Base-by-base conservation (phyloP, 2,888 invertebrate genomes). In the Yponomeuta plumbellus region DNA sequence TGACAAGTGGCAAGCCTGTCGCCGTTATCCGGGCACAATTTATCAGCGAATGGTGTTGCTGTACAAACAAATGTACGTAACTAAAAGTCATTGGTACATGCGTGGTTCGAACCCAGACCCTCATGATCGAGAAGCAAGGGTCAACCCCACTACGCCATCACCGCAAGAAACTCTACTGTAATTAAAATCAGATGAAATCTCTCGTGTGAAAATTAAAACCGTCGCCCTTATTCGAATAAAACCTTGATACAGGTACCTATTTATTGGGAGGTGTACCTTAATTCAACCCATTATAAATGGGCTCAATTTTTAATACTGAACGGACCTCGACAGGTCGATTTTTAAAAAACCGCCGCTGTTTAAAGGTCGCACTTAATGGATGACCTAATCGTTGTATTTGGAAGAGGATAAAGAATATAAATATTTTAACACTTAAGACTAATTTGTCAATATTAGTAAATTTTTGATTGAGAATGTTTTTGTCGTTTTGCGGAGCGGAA, bases 301-400 rank as follows among this genome's bases (percentile, higher is more conserved):
- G 69, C 65, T 69, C 72, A 68, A 74, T 74, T 71, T 75, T 74
- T 74, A 65, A 73, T 72, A 71, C 74, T 69, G 69, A 59, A 66
- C 64, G 13, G 68, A 68, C 68, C 69, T 69, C 69, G 73, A 70
- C 73, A 71, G 73, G 72, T 71, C 70, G 72, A 73, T 73, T 72
- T 71, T 68, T 68, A 70, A 67, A 69, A 67, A 64, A 69, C 11
- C 13, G 66, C 67, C 68, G 66, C 68, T 68, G 70, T 70, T 67
- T 63, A 66, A 69, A 69, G 68, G 67, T 52, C 64, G 52, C 66
- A 59, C 23, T 59, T 70, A 66, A 59, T 65, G 23, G 66, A 44
- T 70, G 73, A 64, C 58, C 71, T 0, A 20, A 73, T 67, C 71
- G 61, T 44, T 70, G 34, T 66, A 71, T 61, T 61, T 26, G 23